Evolutionary conservation across 2,888 invertebrate species (phyloP), one percentile per base, ranked within the genome.

Genomic region (Serripes groenlandicus): DNA sequence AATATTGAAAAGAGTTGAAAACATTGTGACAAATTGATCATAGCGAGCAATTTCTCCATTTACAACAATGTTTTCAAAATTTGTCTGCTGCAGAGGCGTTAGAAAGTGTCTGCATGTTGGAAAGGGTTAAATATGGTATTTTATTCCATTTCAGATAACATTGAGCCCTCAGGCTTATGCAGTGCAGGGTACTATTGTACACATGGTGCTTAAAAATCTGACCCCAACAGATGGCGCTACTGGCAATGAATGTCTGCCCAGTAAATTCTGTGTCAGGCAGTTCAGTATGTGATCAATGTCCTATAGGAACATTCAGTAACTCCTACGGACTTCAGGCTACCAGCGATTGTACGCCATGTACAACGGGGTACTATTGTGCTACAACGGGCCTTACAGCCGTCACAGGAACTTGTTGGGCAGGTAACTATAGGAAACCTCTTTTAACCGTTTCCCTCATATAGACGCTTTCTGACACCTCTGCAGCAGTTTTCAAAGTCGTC

Each of bases 91-190:
- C n/a, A n/a, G n/a, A n/a, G n/a, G n/a, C n/a, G n/a, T n/a, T n/a
- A n/a, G n/a, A n/a, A n/a, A n/a, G n/a, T n/a, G n/a, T n/a, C n/a
- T n/a, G n/a, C n/a, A n/a, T n/a, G n/a, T n/a, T n/a, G n/a, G n/a
- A n/a, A n/a, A n/a, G n/a, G n/a, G n/a, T n/a, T n/a, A n/a, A n/a
- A n/a, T n/a, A n/a, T n/a, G n/a, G n/a, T n/a, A n/a, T n/a, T n/a
- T n/a, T n/a, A n/a, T n/a, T n/a, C n/a, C n/a, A 34, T 72, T 90
- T 2, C 83, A 93, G 94, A 93, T 23, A 93, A 93, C 86, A 92
- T 88, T 0, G 88, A 85, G 37, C 91, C 92, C 7, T 91, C 91
- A 49, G 93, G 87, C 3, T 84, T 70, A 0, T 94, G 94, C 82
- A 70, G 89, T 18, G 74, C 91, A 9, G 93, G 94, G 3, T 90